Evolutionary conservation across 2,797 vertebrate species (phyloP).

Genomic region (Peromyscus eremicus): DNA sequence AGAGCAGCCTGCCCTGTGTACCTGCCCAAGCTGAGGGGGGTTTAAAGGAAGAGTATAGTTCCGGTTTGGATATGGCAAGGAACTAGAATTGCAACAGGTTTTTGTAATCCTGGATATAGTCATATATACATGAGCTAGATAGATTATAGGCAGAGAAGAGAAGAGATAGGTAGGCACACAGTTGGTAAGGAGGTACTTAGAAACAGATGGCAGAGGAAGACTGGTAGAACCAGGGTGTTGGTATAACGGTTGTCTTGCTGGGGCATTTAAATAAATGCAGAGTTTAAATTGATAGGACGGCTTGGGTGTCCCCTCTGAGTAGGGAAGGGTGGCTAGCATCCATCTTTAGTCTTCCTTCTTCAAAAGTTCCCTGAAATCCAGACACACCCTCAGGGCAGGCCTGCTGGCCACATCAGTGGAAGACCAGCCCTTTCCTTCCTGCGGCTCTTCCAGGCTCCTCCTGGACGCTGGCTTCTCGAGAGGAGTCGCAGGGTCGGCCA

Average conservation of each 20-base stretch:
- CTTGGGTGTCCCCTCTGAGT: neutral
- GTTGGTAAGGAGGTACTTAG: no score
- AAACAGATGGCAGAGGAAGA: neutral
- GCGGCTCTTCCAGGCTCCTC: slow-evolving; percentile 76
- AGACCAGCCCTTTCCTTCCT: slow-evolving; percentile 84
- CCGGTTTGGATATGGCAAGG: neutral
- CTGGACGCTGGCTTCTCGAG: slow-evolving; percentile 23
- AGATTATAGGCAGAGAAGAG: neutral
- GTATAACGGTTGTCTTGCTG: neutral
- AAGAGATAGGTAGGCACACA: neutral
- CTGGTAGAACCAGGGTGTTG: neutral
- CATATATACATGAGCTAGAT: neutral
- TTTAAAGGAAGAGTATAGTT: neutral
- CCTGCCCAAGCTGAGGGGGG: neutral
- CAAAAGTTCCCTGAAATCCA: slow-evolving; percentile 55
- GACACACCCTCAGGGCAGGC: slow-evolving; percentile 73
- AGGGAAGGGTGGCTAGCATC: neutral
- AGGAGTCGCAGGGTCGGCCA: neutral
- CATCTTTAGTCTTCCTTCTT: slow-evolving; percentile 51
- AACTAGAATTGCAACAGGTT: neutral
- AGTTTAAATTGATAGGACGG: neutral
- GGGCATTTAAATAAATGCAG: neutral
- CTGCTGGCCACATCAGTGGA: slow-evolving; percentile 60
- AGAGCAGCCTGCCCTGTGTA: neutral
- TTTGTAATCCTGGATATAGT: neutral